Conservation (phyloP, 92 coral and sea anemone species). For the Micromussa lordhowensis region DNA sequence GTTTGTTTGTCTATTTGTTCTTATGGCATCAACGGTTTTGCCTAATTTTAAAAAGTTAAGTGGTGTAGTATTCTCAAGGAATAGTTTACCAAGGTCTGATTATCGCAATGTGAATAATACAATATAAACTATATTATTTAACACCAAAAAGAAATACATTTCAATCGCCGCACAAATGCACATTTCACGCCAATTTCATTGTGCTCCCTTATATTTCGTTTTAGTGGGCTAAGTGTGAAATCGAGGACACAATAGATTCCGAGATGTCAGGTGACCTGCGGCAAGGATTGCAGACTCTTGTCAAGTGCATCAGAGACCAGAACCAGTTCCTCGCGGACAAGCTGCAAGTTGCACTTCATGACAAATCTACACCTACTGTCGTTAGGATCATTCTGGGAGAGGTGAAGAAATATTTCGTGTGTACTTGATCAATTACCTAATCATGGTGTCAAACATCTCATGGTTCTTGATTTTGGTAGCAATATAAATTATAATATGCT, state of each 20-base stretch:
- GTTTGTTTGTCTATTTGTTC: no score
- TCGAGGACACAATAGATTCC: constrained; percentile 75
- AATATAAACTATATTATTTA: no score
- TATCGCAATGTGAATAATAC: no score
- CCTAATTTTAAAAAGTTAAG: no score
- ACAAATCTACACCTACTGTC: constrained; percentile 52
- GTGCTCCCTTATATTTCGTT: neutral
- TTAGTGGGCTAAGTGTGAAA: constrained; percentile 88
- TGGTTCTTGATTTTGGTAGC: neutral
- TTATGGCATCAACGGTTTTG: no score
- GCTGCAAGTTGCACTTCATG: constrained; percentile 63
- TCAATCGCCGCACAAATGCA: neutral
- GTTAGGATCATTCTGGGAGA: constrained; percentile 71
- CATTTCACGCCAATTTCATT: neutral
- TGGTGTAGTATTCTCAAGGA: no score
- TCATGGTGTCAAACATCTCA: neutral
- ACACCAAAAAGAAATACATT: neutral
- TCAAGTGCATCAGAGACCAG: constrained; percentile 62
- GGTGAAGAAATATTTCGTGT: constrained; percentile 27
- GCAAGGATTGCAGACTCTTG: constrained; percentile 74
- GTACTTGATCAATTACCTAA: no score
- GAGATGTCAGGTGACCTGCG: constrained; percentile 89
- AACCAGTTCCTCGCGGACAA: constrained; percentile 61
- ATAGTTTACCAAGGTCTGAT: no score
- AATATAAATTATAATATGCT: no score